A percentile compares a stretch with the other conserved stretches of the same genome.
These are phyloP conservation scores for Protophormia terraenovae DNA, from an alignment of 2,888 invertebrate genomes.

Conservation along the genomic window DNA sequence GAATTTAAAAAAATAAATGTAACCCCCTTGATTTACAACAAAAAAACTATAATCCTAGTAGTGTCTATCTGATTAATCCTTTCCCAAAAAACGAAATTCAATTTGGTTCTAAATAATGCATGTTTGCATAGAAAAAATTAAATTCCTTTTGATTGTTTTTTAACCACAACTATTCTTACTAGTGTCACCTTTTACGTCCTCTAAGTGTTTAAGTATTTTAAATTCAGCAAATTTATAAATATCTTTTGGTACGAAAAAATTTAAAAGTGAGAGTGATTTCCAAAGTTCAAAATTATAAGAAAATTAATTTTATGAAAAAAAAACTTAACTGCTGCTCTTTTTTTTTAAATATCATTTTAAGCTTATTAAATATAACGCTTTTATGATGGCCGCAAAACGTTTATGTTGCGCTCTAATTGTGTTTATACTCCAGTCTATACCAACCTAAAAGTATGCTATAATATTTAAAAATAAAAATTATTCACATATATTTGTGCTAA, in stretches of 20 bases:
- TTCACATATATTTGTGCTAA: background rate
- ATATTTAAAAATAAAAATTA: background rate
- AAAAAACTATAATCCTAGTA: conserved; percentile 29
- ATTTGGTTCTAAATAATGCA: conserved; percentile 12
- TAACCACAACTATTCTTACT: background rate
- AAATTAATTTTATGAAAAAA: too few species aligned
- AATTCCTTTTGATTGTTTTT: background rate
- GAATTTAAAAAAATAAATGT: conserved; percentile 2
- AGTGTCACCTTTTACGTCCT: background rate
- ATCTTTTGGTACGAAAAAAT: background rate
- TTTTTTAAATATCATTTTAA: too few species aligned
- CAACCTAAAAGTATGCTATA: conserved; percentile 31
- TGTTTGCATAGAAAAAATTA: conserved; percentile 23
- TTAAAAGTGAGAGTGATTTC: background rate
- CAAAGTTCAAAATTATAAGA: background rate
- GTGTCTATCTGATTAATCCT: background rate
- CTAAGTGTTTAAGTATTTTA: background rate
- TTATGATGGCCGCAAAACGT: too few species aligned
- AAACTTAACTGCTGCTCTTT: too few species aligned
- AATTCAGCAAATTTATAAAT: background rate
- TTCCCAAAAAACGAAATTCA: background rate
- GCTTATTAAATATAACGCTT: too few species aligned
- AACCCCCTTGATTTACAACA: background rate
- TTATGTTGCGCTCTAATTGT: too few species aligned
- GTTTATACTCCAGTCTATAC: background rate